Evolutionary conservation across 2,888 invertebrate genomes (phyloP).

Genomic region (Eurytoma californica): DNA sequence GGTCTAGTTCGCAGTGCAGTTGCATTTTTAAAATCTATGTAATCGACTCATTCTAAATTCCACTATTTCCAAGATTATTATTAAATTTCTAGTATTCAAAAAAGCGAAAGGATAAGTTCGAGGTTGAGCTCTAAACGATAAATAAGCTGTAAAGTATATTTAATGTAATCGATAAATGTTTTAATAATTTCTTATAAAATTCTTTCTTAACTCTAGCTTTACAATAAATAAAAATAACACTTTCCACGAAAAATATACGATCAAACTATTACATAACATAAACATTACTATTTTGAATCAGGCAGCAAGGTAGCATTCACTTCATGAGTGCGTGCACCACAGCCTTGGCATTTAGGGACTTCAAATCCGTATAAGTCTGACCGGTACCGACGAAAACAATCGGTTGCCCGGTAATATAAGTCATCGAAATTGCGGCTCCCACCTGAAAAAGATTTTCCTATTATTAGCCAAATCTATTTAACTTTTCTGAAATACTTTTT

Average conservation of each 20-base stretch:
- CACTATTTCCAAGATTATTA: no score
- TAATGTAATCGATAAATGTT: slow-evolving; percentile 47
- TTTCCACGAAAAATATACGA: slow-evolving; percentile 25
- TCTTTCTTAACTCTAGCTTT: slow-evolving; percentile 60
- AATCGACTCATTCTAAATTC: no score
- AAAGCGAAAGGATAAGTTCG: no score
- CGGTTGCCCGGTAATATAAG: slow-evolving; percentile 99
- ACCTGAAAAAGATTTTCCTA: slow-evolving; percentile 76
- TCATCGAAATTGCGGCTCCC: slow-evolving; percentile 99
- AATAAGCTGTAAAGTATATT: slow-evolving; percentile 45
- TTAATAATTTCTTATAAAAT: slow-evolving; percentile 63
- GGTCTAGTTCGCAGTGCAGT: no score
- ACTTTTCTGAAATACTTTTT: background rate
- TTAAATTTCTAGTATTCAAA: no score
- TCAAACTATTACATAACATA: slow-evolving; percentile 37
- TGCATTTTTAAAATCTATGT: no score
- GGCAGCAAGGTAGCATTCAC: slow-evolving; percentile 71
- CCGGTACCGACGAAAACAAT: slow-evolving; percentile 99
- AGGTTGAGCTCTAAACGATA: background rate
- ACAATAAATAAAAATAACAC: slow-evolving; percentile 59
- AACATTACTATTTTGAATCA: slow-evolving; percentile 44
- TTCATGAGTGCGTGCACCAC: slow-evolving; percentile 98
- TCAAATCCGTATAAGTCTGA: slow-evolving; percentile 98
- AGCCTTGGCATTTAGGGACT: slow-evolving; percentile 96
- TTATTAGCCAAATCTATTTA: background rate